A percentile compares a stretch with the other conserved stretches of the same genome.
These are phyloP conservation scores for Heterotilapia buettikoferi DNA, from an alignment of 2,113 vertebrate genomes.

Conservation along the genomic window DNA sequence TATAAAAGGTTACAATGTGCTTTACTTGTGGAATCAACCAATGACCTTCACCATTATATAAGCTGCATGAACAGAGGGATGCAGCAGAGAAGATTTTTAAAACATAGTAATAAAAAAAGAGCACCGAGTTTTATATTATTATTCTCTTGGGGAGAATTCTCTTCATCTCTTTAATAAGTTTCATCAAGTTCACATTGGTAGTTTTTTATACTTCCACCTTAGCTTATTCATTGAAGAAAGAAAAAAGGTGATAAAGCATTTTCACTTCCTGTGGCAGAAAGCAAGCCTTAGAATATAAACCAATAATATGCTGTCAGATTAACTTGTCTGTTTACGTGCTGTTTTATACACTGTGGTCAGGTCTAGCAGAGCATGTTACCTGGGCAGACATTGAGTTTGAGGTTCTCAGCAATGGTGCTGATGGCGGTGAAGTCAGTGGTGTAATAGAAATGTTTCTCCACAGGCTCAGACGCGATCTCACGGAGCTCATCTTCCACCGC, in stretches of 20 bases:
- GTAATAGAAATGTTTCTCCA: constrained; percentile 92
- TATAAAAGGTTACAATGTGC: not conserved
- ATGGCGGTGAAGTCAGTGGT: constrained; percentile 88
- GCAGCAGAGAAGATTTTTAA: not conserved
- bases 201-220: not conserved
- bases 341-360: not conserved
- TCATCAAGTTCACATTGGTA: accelerated
- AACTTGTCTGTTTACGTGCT: not conserved
- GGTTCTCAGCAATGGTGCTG: constrained; percentile 87
- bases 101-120: not conserved
- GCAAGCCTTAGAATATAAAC: not conserved
- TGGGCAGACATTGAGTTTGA: constrained; percentile 91
- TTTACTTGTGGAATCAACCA: not conserved
- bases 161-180: not conserved
- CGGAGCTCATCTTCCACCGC: constrained; percentile 93
- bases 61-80: accelerated
- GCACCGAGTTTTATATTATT: not conserved
- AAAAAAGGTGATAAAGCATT: accelerated
- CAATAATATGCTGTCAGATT: not conserved
- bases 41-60: not conserved
- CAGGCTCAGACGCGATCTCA: constrained; percentile 85
- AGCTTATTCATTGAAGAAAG: accelerated
- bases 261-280: not conserved
- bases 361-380: constrained; percentile 62
- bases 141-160: not conserved